Evolutionary conservation across 2,113 vertebrate genomes (phyloP), one percentile per base, ranked within the genome.

Genomic region (Hipposideros armiger): DNA sequence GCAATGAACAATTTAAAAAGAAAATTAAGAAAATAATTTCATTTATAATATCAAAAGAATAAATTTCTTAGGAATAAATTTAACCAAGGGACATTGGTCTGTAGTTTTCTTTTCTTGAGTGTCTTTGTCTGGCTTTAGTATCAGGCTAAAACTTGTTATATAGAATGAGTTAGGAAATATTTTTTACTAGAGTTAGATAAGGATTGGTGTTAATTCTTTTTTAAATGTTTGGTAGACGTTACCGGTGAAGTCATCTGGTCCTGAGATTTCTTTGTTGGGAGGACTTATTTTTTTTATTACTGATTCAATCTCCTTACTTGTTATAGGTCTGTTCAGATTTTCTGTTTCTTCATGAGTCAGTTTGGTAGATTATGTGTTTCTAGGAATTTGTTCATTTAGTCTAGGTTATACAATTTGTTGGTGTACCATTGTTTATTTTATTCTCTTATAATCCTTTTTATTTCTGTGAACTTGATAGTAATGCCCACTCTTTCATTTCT

Each of bases 11-110:
- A 42, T 72, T 62, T 88, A 20, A 87, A 87, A 81, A 87, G 40
- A n/a, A 74, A 84, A 66, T 83, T 52, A 83, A 72, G 36, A 56
- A 93, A 67, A 94, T 58, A 66, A 83, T 74, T 83, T 90, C 5
- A 14, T 58, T 83, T 89, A 30, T 66, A 32, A 10, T 80, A 87
- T 72, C 15, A 81, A 81, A 72, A 80, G 26, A 93, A 81, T 81
- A 88, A 72, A 72, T 72, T 72, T 64, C n/a, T 62, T 64, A n/a
- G 20, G 74, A 52, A 40, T 80, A 62, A 87, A 52, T 40, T 80
- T 72, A 93, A 72, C 32, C 47, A 47, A 77, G 45, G 28, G 42
- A 91, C 45, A 78, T 60, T 58, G 64, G 40, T 93, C 72, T 93
- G 50, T 83, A 52, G 45, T 64, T 92, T 86, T 32, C 45, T 64